These are phyloP conservation scores for Tyto alba DNA, from an alignment of 2,113 vertebrate species.

Conservation along the genomic window DNA sequence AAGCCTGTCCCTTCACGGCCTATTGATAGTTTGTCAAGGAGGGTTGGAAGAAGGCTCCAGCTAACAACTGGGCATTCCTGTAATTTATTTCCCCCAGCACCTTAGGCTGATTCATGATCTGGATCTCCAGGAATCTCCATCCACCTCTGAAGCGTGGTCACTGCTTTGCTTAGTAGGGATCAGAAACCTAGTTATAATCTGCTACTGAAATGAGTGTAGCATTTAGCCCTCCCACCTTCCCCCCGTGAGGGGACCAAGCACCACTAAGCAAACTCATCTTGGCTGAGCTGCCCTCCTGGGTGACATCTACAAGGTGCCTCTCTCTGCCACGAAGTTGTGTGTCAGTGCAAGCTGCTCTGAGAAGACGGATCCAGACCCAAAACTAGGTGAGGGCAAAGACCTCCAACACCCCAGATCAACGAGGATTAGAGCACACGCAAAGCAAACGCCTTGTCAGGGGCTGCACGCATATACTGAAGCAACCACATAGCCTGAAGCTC, in stretches of 20 bases:
- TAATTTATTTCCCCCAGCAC: background rate
- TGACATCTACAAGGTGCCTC: background rate
- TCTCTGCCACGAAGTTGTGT: background rate
- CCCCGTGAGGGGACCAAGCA: background rate
- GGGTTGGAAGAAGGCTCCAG: background rate
- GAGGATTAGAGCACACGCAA: background rate
- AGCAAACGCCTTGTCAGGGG: background rate
- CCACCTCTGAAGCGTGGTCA: background rate
- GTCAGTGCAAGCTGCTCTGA: background rate
- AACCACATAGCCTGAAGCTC: background rate
- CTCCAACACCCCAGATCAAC: background rate
- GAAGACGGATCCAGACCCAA: background rate
- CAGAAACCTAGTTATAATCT: background rate
- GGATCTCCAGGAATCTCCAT: background rate
- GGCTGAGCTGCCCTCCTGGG: background rate
- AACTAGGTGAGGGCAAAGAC: background rate
- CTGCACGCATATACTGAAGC: background rate
- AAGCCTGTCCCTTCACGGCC: background rate
- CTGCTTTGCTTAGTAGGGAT: background rate
- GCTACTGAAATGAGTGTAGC: background rate
- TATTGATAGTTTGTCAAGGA: background rate
- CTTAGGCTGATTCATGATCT: background rate
- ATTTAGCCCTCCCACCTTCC: background rate
- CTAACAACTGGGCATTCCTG: background rate
- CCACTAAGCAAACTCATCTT: background rate